A percentile compares a stretch with the other conserved stretches of the same genome.
These are phyloP conservation scores for Aphaenogaster ashmeadi DNA, from an alignment of 1,140 invertebrate species.

Conservation along the genomic window DNA sequence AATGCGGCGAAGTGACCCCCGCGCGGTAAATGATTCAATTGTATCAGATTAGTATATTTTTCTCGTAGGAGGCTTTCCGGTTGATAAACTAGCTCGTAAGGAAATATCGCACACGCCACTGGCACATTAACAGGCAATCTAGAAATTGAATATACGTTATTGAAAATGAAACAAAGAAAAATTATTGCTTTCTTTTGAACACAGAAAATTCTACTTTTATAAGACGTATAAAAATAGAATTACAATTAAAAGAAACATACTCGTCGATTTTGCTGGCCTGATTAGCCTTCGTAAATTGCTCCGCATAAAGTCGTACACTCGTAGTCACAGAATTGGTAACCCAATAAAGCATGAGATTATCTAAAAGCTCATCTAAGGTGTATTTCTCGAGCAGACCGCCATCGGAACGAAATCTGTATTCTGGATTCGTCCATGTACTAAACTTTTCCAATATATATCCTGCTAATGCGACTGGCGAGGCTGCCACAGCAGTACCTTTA, in stretches of 20 bases:
- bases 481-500: constrained; percentile 88
- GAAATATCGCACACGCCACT: constrained; percentile 90
- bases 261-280: constrained; percentile 85
- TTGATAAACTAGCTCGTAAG: constrained; percentile 89
- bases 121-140: constrained; percentile 90
- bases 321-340: constrained; percentile 92
- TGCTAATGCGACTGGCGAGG: constrained; percentile 92
- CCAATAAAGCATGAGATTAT: constrained; percentile 97
- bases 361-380: constrained; percentile 92
- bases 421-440: constrained; percentile 91
- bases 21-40: constrained; percentile 88
- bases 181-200: background rate
- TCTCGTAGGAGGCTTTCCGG: constrained; percentile 89
- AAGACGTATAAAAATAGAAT: background rate
- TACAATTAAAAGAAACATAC: constrained; percentile 77
- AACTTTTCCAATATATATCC: constrained; percentile 96
- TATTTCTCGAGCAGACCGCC: constrained; percentile 91
- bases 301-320: constrained; percentile 92
- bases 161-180: background rate
- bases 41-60: constrained; percentile 90
- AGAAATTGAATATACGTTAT: constrained; percentile 72
- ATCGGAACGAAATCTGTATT: constrained; percentile 88
- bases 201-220: background rate
- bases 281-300: constrained; percentile 87
- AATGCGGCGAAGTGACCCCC: constrained; percentile 96